Base-by-base conservation (phyloP, 2,888 invertebrate genomes). In the Callosobruchus maculatus region DNA sequence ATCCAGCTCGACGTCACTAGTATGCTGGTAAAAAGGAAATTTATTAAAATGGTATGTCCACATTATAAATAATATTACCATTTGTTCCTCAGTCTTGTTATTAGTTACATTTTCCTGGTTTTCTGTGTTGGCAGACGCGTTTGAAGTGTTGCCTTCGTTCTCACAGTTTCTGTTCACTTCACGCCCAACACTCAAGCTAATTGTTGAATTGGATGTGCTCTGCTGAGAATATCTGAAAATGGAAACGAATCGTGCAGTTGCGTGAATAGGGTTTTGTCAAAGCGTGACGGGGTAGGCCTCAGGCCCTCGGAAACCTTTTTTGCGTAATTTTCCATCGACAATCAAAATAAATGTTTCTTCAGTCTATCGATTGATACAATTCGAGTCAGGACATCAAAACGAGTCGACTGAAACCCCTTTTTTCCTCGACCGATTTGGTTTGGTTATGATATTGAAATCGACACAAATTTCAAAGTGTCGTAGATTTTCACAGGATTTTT, bases 141-240 rank as follows among this genome's bases (percentile, higher is more conserved):
- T 26, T 0, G 71, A 30, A 22, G 22, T 2, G 71, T 49, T 31
- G 18, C 20, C 20, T 26, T 68, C 74, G n/a, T 72, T 74, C 22
- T 75, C 78, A 21, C 70, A 71, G 67, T 73, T 72, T 49, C 75
- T 74, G 21, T 75, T 74, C 30, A 76, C 75, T 22, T 80, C 79
- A 20, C 88, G 87, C 18, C 87, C 88, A 30, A 89, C 88, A 22
- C 88, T 87, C 77, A 90, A 84, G 73, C 89, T 89, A 78, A 90
- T 90, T 1, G 90, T 90, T 31, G 91, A 91, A 78, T 89, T 90
- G 0, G 90, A 90, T 0, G 91, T 90, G 80, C 92, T 91, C 83
- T 91, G 90, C 80, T 91, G 89, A 20, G 91, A 91, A 83, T 91
- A 92, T 20, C 68, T 68, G 68, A 83, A 73, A 73, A 68, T 67